Evolutionary conservation across 2,888 invertebrate species (phyloP), one percentile per base, ranked within the genome.

Genomic region (Troilus luridus): DNA sequence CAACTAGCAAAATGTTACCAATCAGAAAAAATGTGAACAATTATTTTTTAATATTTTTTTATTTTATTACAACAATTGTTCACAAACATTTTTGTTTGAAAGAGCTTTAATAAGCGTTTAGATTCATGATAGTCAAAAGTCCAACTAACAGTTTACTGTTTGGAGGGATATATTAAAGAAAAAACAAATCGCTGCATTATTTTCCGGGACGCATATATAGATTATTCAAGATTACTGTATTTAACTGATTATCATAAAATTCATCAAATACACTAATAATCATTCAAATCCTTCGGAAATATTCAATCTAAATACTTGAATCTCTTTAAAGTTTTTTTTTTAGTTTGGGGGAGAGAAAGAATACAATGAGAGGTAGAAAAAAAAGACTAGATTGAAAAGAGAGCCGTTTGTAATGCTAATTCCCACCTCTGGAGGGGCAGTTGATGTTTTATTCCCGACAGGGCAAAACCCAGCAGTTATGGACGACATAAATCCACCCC

Each of bases 351-450:
- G 11, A 19, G n/a, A 56, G 81, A 56, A 67, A 56, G 41, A 85
- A 85, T 85, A 58, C 54, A 85, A 85, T 21, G 27, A 77, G 85
- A 56, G 56, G 19, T 2, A 54, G 56, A 85, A 58, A n/a, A 85
- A 85, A 85, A 85, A 14, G 81, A 19, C 8, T 11, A n/a, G 62
- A 89, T 89, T 89, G 89, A 89, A 89, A 89, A 21, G 19, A 17
- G 19, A 89, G 89, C 89, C 54, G 89, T 60, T 88, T 89, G 89
- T 27, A 67, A 89, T 89, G 89, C 89, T 89, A 89, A 89, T 89
- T 58, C 85, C 24, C 85, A 85, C 85, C 85, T 85, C 85, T 41
- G n/a, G 56, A 56, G 56, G n/a, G 21, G 41, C 27, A 67, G 17
- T 41, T 17, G 72, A 77, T 77, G 72, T 77, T 77, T 77, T 77